Base-by-base conservation (phyloP, 2,797 vertebrate genomes). In the Tenualosa thibaudeaui region DNA sequence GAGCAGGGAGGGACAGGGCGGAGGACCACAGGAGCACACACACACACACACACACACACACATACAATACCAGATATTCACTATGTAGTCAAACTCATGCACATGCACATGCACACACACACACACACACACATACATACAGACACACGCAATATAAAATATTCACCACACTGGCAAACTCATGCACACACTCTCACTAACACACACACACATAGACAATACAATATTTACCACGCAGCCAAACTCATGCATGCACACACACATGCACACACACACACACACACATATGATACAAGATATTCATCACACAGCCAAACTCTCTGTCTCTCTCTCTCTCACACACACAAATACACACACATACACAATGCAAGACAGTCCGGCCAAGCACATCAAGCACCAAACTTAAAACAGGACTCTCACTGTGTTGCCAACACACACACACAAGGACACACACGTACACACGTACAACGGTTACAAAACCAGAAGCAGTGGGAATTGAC, bases 21-120 rank as follows among this genome's bases (percentile, higher is more conserved):
- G 81, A 81, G 88, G 85, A 71, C 26, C 43, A 78, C 68, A 75
- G 86, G 90, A 90, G 90, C 37, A 43, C 31, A 43, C 31, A 75
- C 68, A 75, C 68, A 43, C 37, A 43, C 68, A 78, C 37, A 78
- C 37, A 78, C 37, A 37, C 62, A 31, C 62, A 31, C 31, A 68
- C 58, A 7, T 6, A 3, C 22, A n/a, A 6, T 60, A 5, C 19
- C 19, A 24, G 60, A 65, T 26, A 65, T n/a, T 26, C 24, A 65
- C n/a, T 13, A 71, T 31, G 31, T 26, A 40, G 26, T 0, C 65
- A 56, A 56, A 51, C 50, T 51, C 50, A 51, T 51, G 8, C 10
- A 51, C 50, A 51, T 12, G 8, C 50, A 51, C 50, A 51, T 7
- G 8, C 50, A 51, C 50, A 51, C 46, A 49, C 46, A 49, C 46